Evolutionary conservation across 2,113 vertebrate genomes (phyloP), one percentile per base, ranked within the genome.

Genomic region (Boulengeromyrus knoepffleri): DNA sequence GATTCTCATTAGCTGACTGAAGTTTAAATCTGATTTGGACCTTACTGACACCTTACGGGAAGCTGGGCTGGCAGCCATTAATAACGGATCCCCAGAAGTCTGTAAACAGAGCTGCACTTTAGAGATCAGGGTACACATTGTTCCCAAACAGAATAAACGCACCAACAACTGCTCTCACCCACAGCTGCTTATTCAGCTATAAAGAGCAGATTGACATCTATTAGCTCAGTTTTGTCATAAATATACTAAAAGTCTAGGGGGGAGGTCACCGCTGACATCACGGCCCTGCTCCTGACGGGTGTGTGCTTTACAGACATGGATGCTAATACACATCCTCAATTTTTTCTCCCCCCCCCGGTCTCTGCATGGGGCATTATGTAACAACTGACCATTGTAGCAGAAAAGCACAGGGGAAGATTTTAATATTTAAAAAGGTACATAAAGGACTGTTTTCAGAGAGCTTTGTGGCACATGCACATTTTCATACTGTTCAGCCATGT

Each of bases 341-440:
- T 42, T 12, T 91, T 83, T 88, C 77, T 42, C 47, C 17, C 4
- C 47, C 17, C 4, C 77, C 27, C 52, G 50, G 50, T 77, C 89
- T 90, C 88, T 17, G 27, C 56, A 46, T 45, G 66, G 47, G 85
- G 80, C 56, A 7, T 17, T n/a, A n/a, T 5, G 5, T 66, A 92
- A 93, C 91, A 92, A 92, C 91, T 83, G 45, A 36, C 80, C 66
- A 90, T 92, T 92, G 66, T 21, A 66, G 74, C 80, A 31, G 42
- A 50, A 70, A 50, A 74, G 46, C 27, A 52, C 62, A 31, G 27
- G 66, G 24, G 27, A 50, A 27, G 66, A 19, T 39, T 89, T 46
- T 50, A 70, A 31, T 70, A 70, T 15, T 24, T n/a, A 86, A 31
- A n/a, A 50, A 46, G 45, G 45, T 13, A n/a, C 84, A 27, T 15